Percentiles rank a stretch among this genome's conserved stretches.
phyloP scores from a whole-genome alignment of 1,140 invertebrate genomes.

The Trachymyrmex cornetzi region DNA sequence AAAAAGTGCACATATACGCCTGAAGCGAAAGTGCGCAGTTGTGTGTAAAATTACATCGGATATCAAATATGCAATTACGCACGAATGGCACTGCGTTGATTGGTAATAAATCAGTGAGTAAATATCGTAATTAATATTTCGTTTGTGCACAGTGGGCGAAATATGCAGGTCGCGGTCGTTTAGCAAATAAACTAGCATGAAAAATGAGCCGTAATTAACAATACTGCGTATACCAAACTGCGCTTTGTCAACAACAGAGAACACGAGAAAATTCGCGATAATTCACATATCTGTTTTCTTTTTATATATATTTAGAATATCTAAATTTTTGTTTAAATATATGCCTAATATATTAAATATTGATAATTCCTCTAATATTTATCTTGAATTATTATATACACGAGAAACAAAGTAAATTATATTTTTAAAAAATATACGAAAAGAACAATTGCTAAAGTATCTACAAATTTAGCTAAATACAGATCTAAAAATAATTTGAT shows the following conservation, averaged over 20 bases:
- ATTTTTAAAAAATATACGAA: neutral
- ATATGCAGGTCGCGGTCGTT: constrained; percentile 54
- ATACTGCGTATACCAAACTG: constrained; percentile 47
- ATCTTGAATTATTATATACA: neutral
- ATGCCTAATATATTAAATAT: neutral
- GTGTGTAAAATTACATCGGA: constrained; percentile 52
- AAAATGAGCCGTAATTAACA: constrained; percentile 54
- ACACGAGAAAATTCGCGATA: constrained; percentile 8
- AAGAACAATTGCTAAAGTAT: no score
- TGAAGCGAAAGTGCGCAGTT: constrained; percentile 2
- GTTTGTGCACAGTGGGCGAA: constrained; percentile 42
- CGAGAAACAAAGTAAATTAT: neutral
- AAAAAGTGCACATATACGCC: neutral
- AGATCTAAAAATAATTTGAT: no score
- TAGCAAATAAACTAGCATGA: constrained; percentile 60
- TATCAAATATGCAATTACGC: constrained; percentile 58
- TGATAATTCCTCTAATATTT: neutral
- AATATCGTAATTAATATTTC: constrained; percentile 69
- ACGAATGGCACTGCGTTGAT: constrained; percentile 38
- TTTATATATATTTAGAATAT: neutral
- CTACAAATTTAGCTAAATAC: no score
- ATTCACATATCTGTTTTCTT: neutral
- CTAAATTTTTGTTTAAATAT: neutral
- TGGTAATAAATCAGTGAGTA: constrained; percentile 65
- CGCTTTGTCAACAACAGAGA: constrained; percentile 15